Percentiles rank a stretch among this genome's conserved stretches.
phyloP scores from a whole-genome alignment of 2,888 invertebrate genomes.

The Drepana falcataria region DNA sequence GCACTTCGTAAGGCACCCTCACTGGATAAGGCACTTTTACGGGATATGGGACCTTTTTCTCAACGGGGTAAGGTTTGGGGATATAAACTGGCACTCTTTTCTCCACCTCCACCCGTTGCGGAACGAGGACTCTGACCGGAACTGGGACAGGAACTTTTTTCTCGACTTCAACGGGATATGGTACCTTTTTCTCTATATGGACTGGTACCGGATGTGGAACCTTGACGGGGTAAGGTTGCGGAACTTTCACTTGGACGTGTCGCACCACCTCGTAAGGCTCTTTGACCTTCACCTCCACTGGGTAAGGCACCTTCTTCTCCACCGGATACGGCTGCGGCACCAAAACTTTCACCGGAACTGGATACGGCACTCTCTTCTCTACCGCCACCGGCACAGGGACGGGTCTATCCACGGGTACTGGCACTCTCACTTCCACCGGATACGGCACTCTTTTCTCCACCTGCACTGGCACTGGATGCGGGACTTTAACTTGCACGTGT shows the following conservation, averaged over 20 bases:
- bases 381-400: conserved; percentile 58
- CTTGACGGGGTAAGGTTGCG: conserved; percentile 74
- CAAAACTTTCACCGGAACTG: conserved; percentile 61
- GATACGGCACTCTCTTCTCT: conserved; percentile 65
- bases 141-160: conserved; percentile 39
- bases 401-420: conserved; percentile 57
- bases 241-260: conserved; percentile 57
- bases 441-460: conserved; percentile 67
- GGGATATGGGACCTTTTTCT: conserved; percentile 9
- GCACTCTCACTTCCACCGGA: conserved; percentile 57
- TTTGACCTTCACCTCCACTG: conserved; percentile 65
- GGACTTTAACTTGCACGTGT: conserved; percentile 64
- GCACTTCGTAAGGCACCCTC: conserved; percentile 52
- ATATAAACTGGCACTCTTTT: conserved; percentile 20
- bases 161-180: conserved; percentile 59
- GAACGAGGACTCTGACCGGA: conserved; percentile 22
- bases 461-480: conserved; percentile 54
- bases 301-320: conserved; percentile 76
- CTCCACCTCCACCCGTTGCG: conserved; percentile 18
- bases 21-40: conserved; percentile 61
- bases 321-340: conserved; percentile 73
- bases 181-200: conserved; percentile 65
- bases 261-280: conserved; percentile 65
- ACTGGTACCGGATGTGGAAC: conserved; percentile 75
- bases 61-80: conserved; percentile 52